Evolutionary conservation across 2,113 vertebrate species (phyloP), one percentile per base, ranked within the genome.

Genomic region (Phaethon lepturus): DNA sequence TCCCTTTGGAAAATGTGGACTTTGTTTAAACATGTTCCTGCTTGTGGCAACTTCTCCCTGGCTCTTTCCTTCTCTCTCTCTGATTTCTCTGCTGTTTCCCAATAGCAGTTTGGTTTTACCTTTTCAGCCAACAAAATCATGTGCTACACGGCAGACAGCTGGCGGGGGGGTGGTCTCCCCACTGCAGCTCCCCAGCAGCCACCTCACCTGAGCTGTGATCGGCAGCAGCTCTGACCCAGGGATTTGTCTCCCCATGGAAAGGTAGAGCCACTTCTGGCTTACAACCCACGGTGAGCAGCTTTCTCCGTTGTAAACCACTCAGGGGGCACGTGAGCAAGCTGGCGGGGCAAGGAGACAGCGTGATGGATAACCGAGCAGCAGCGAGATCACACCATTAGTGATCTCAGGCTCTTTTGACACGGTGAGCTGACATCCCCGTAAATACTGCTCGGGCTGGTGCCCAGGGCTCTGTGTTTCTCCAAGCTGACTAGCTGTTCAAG

Each of bases 171-270:
- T 1, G 7, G 31, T 50, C 52, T 45, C 38, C 42, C 18, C 6
- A 3, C 33, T 16, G 40, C 3, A 2, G 38, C 40, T 49, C 24
- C 16, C 29, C 31, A 69, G 49, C 42, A 52, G 22, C 42, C 63
- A 52, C 31, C 26, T 35, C 71, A 10, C 40, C 63, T 10, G 2
- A 22, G 8, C n/a, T 1, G 0, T 3, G 8, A 31, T 14, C 40
- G 35, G 55, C 62, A 25, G 31, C 6, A 0, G 28, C 38, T 58
- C 38, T 53, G 33, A 59, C 45, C 26, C 40, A 8, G 14, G 18
- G 47, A 56, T 62, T 62, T 45, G 23, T 68, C 16, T 17, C 17
- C 17, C 10, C 12, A 4, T 0, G 1, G 67, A 45, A 62, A 90
- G 35, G 60, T 19, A 75, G 31, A 80, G 23, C n/a, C n/a, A 3